These are phyloP conservation scores for Teleogryllus oceanicus DNA, from an alignment of 2,888 invertebrate species.

Conservation along the genomic window DNA sequence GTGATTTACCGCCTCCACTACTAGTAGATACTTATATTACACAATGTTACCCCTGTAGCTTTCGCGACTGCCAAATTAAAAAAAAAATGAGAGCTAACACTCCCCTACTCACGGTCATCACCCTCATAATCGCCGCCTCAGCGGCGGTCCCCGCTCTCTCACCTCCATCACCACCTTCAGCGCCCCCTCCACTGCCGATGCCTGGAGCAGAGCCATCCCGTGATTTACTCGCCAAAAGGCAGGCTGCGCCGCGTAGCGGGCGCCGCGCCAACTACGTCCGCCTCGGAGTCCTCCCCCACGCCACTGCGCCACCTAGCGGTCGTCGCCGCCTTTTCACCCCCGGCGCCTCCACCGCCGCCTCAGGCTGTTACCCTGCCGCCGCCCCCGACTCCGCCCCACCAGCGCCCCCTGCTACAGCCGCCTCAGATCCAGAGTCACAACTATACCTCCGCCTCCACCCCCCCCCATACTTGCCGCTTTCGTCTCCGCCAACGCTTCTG, in stretches of 20 bases:
- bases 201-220: constrained; percentile 10
- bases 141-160: background rate
- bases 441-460: background rate
- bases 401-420: background rate
- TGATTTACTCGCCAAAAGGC: constrained; percentile 7
- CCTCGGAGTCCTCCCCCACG: background rate
- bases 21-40: too few relatives aligned
- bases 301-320: background rate
- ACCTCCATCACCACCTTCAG: background rate
- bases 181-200: background rate
- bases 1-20: too few relatives aligned
- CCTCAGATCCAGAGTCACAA: background rate
- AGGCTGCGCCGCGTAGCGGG: constrained; percentile 2
- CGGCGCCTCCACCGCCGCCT: background rate
- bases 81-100: too few relatives aligned
- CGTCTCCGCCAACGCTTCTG: background rate
- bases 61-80: too few relatives aligned
- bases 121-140: background rate
- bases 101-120: too few relatives aligned
- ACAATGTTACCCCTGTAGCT: too few relatives aligned
- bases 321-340: background rate
- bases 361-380: background rate
- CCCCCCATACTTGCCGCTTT: too few relatives aligned
- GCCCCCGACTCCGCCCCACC: background rate
- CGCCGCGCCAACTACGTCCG: constrained; percentile 1